Percentiles rank a stretch among this genome's conserved stretches.
Evolutionary conservation across 2,888 invertebrate species (phyloP).

Genomic region (Neelides folsomi): DNA sequence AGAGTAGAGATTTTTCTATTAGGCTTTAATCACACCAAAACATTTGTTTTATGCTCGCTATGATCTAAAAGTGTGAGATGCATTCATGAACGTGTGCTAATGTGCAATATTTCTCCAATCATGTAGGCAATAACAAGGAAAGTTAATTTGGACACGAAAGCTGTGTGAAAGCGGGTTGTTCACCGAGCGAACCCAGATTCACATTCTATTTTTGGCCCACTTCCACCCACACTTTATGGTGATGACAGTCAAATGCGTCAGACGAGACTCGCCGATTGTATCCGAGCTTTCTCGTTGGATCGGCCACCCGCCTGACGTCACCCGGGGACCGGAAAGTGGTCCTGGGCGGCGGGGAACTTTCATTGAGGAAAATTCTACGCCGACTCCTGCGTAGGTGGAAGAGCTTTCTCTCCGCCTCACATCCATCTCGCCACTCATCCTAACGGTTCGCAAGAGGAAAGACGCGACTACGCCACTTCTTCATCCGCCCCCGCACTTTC

Average conservation of each 20-base stretch:
- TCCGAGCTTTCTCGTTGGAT: constrained; percentile 5
- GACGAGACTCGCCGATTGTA: constrained; percentile 8
- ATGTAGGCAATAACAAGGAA: no score
- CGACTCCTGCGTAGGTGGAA: constrained; percentile 23
- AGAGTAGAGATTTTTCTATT: no score
- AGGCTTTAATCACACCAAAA: no score
- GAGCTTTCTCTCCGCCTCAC: constrained; percentile 1
- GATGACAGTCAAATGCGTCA: constrained; percentile 25
- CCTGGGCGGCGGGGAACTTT: neutral
- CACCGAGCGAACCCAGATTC: neutral
- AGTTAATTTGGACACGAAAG: no score
- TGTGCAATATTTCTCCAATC: no score
- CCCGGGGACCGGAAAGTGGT: neutral
- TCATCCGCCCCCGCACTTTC: no score
- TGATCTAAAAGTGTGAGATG: no score
- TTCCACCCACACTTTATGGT: constrained; percentile 23
- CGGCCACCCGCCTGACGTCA: neutral
- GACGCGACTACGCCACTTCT: no score
- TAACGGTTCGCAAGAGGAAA: no score
- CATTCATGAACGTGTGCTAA: no score
- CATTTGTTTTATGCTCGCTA: no score
- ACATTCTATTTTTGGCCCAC: constrained; percentile 20
- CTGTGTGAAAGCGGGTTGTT: neutral
- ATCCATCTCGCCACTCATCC: neutral
- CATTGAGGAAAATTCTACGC: constrained; percentile 12